Percentiles rank a stretch among this genome's conserved stretches.
phyloP scores from a whole-genome alignment of 2,797 vertebrate species.

The Ispidina picta region DNA sequence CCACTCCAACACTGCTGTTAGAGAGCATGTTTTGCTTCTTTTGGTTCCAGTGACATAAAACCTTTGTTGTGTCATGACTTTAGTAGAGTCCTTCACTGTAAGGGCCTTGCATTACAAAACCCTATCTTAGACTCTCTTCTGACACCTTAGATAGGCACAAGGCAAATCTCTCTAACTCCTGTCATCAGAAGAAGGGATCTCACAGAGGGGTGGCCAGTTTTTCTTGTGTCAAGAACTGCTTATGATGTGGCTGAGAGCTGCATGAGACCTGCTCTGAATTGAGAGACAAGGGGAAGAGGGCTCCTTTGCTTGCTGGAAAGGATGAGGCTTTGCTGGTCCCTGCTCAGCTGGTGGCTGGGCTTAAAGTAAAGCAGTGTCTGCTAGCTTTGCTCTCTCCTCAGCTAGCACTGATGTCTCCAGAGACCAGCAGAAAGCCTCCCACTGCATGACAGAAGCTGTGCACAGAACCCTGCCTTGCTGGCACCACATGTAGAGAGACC shows the following conservation, averaged over 20 bases:
- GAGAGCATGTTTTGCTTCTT: conserved; percentile 17
- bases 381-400: not conserved
- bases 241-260: not conserved
- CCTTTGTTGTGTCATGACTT: conserved; percentile 54
- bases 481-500: not conserved
- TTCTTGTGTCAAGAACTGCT: not conserved
- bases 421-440: not conserved
- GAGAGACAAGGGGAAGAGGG: not conserved
- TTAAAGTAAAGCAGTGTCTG: not conserved
- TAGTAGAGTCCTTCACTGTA: not conserved
- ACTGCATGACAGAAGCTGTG: fast-evolving
- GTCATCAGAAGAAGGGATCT: not conserved
- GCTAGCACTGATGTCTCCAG: not conserved
- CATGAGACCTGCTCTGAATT: not conserved
- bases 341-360: not conserved
- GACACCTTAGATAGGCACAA: not conserved
- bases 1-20: conserved; percentile 22
- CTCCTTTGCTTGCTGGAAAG: not conserved
- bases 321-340: not conserved
- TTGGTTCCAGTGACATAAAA: conserved; percentile 48
- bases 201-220: not conserved
- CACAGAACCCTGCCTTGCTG: not conserved
- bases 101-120: conserved; percentile 28
- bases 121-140: conserved; percentile 2
- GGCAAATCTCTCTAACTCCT: not conserved